Base-by-base conservation (phyloP, 2,888 invertebrate genomes). In the Miltochrista miniata region DNA sequence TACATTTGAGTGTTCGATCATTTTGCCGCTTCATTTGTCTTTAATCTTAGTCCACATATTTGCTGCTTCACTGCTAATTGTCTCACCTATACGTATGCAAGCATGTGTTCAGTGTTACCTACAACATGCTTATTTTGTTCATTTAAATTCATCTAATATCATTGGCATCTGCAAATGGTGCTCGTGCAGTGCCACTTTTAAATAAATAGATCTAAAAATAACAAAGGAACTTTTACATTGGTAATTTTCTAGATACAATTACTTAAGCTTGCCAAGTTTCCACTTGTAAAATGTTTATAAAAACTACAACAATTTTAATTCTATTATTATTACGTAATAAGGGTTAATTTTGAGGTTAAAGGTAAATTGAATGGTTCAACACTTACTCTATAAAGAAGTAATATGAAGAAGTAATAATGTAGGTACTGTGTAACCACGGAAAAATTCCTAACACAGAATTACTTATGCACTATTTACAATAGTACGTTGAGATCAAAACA, bases 271-370 rank as follows among this genome's bases (percentile, higher is more conserved):
- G 61, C 51, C 51, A 59, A 55, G 54, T 61, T 54, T 52, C 49
- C 61, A 62, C 36, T 56, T 72, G 70, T 76, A 77, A 72, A 76
- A 61, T 54, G 58, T 68, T 67, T 77, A 77, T 70, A 75, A 77
- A 76, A 77, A 74, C 68, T 74, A 74, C 70, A 64, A 65, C 55
- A 63, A 67, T 64, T 63, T 63, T 61, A 61, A 57, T 54, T 56
- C 51, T 64, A 61, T 61, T 47, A 63, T 46, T 48, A 62, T 24
- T 45, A 62, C 53, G 56, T 52, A 48, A 43, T 39, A 55, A 35
- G 37, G 49, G 53, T 62, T 59, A 43, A 47, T 49, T 48, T 37
- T 50, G 30, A 54, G 37, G 14, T 51, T 42, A 47, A 34, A 30
- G 35, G 47, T 33, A 42, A 49, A 39, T 40, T 63, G 63, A 68